Evolutionary conservation across 2,888 invertebrate species (phyloP), one percentile per base, ranked within the genome.

Genomic region (Timandra comae): DNA sequence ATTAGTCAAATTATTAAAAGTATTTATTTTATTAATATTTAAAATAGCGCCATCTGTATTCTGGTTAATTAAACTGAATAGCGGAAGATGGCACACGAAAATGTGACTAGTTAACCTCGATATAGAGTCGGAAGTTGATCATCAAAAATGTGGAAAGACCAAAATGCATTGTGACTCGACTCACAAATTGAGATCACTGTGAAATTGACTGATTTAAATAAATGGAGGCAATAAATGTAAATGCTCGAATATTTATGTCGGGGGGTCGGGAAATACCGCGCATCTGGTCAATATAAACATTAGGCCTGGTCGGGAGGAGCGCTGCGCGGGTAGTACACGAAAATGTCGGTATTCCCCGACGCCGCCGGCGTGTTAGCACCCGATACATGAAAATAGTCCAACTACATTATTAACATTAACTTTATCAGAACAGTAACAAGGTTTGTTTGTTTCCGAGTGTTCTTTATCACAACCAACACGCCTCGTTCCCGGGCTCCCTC

Each of bases 101-200:
- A 52, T 65, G 63, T 52, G 74, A 74, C 72, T 73, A 74, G 70
- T 56, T 39, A 38, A 8, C 12, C 22, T 12, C 30, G 7, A 41
- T 11, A 33, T 24, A 16, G 12, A 10, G 16, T 26, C 29, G 37
- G 27, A n/a, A 46, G 39, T 60, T 57, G 63, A 59, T 45, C 43
- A 54, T 35, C 56, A 62, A 64, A 67, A 57, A 46, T 54, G 49
- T 53, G 56, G 57, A 52, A 2, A 37, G 50, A 48, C 56, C 55
- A 54, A 68, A 73, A 76, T 74, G 74, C 71, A 66, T 64, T 61
- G 59, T 73, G 76, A 77, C 78, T 78, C 57, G 68, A 62, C 68
- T 75, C 67, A 70, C 66, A 73, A 73, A 76, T 76, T 82, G 82
- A 84, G 82, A 82, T 82, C 82, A 80, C 62, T 67, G 61, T 65